phyloP scores from a whole-genome alignment of 2,888 invertebrate genomes.

The Leptopilina syphax region DNA sequence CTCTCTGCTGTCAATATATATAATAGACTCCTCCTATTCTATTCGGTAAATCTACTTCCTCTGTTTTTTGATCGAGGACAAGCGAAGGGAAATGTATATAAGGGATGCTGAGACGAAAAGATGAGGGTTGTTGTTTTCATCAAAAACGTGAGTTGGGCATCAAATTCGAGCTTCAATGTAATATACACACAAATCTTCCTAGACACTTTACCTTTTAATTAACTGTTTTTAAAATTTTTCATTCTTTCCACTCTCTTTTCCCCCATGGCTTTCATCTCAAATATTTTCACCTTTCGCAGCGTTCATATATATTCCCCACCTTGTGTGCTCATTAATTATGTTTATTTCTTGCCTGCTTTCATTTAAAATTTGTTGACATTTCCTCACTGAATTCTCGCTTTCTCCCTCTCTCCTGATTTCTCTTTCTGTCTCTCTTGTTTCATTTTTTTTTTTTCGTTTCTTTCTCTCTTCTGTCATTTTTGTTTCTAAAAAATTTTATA shows the following conservation, averaged over 20 bases:
- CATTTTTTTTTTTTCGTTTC: too few relatives aligned
- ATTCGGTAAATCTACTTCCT: slow-evolving; percentile 23
- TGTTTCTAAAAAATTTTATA: too few relatives aligned
- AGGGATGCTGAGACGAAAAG: slow-evolving; percentile 48
- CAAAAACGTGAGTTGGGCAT: slow-evolving; percentile 47
- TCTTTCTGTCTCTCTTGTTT: not conserved
- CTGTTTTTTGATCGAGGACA: slow-evolving; percentile 47
- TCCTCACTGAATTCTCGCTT: not conserved
- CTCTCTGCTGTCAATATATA: too few relatives aligned
- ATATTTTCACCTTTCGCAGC: not conserved
- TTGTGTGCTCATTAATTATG: slow-evolving; percentile 12
- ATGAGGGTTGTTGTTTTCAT: slow-evolving; percentile 53
- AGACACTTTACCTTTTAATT: slow-evolving; percentile 27
- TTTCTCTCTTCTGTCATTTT: too few relatives aligned
- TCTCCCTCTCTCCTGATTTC: not conserved
- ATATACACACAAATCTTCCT: not conserved
- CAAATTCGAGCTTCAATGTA: slow-evolving; percentile 24
- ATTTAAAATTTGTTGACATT: slow-evolving; percentile 2
- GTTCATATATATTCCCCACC: not conserved
- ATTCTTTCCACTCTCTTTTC: not conserved
- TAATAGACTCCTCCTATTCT: not conserved
- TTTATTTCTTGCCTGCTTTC: slow-evolving; percentile 1
- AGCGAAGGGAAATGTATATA: slow-evolving; percentile 26
- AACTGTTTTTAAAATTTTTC: slow-evolving; percentile 3
- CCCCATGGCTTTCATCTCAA: not conserved